Evolutionary conservation across 2,888 invertebrate genomes (phyloP).

Genomic region (Leptopilina syphax): DNA sequence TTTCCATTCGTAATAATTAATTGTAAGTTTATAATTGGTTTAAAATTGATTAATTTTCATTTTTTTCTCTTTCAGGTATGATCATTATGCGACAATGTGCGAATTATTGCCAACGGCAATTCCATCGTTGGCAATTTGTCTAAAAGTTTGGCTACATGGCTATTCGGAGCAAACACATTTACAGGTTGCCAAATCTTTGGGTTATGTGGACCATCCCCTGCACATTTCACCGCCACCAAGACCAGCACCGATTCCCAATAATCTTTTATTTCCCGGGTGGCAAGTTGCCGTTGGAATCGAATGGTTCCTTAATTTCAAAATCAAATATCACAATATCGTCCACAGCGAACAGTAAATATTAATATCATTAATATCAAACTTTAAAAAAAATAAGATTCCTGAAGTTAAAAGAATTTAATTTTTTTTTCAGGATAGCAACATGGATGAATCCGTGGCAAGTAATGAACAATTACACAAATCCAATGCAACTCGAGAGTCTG

Average conservation of each 20-base stretch:
- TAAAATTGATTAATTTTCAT: background rate
- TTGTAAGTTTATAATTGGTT: too few relatives aligned
- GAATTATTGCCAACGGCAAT: slow-evolving; percentile 83
- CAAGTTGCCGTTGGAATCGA: slow-evolving; percentile 76
- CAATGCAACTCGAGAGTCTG: slow-evolving; percentile 82
- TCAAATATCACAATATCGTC: slow-evolving; percentile 77
- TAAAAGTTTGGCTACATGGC: slow-evolving; percentile 79
- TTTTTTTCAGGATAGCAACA: slow-evolving; percentile 80
- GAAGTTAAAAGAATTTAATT: background rate
- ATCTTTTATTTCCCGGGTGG: slow-evolving; percentile 76
- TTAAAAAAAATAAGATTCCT: background rate
- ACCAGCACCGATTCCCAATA: slow-evolving; percentile 76
- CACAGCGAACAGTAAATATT: slow-evolving; percentile 79
- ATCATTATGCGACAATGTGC: slow-evolving; percentile 85
- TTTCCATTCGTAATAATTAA: background rate
- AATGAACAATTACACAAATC: slow-evolving; percentile 81
- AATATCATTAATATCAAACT: background rate
- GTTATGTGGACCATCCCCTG: slow-evolving; percentile 75
- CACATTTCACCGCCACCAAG: slow-evolving; percentile 73
- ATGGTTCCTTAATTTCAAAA: slow-evolving; percentile 78
- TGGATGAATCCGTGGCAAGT: slow-evolving; percentile 87
- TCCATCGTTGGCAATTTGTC: slow-evolving; percentile 81
- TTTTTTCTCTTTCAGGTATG: slow-evolving; percentile 78
- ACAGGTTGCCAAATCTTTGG: slow-evolving; percentile 76
- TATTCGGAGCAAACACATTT: slow-evolving; percentile 76